Evolutionary conservation across 2,797 vertebrate species (phyloP).

Genomic region (Odontamblyopus lacepedii): DNA sequence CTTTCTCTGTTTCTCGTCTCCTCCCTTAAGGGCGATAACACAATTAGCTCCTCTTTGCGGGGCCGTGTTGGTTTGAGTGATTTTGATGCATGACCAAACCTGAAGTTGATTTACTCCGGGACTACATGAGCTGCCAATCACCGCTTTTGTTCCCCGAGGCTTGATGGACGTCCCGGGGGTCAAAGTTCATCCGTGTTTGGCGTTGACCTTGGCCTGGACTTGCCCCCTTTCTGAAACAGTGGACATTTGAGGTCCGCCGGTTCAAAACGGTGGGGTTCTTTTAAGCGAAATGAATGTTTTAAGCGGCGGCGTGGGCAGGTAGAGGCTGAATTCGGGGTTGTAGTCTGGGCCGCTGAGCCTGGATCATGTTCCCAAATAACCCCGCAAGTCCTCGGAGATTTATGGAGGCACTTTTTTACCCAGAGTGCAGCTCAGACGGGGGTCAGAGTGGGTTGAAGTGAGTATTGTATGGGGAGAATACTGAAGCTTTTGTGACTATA

Average conservation of each 20-base stretch:
- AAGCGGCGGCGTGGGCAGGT: slow-evolving; percentile 35
- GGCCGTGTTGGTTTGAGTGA: slow-evolving; percentile 60
- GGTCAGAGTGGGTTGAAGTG: slow-evolving; percentile 43
- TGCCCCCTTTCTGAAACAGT: slow-evolving; percentile 45
- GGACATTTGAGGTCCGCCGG: slow-evolving; percentile 14
- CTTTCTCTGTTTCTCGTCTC: no score
- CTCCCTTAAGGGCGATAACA: slow-evolving; percentile 39
- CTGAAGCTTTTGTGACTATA: slow-evolving; percentile 19
- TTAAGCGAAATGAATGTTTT: slow-evolving; percentile 46
- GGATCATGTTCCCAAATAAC: slow-evolving; percentile 61
- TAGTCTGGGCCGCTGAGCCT: slow-evolving; percentile 19
- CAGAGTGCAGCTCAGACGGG: slow-evolving; percentile 34
- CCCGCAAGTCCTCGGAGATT: slow-evolving; percentile 51
- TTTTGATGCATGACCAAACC: slow-evolving; percentile 67
- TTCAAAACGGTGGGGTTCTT: slow-evolving; percentile 37
- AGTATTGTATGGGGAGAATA: slow-evolving; percentile 24
- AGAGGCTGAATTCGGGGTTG: slow-evolving; percentile 36
- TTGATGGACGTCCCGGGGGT: slow-evolving; percentile 65
- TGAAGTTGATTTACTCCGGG: slow-evolving; percentile 68
- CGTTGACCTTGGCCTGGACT: slow-evolving; percentile 54
- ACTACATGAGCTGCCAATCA: slow-evolving; percentile 65
- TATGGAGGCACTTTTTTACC: slow-evolving; percentile 30
- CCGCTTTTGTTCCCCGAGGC: slow-evolving; percentile 52
- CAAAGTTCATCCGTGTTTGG: slow-evolving; percentile 53
- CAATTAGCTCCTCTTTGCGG: slow-evolving; percentile 52